Conservation (phyloP, 35 echinoderm and acorn worm species). For the Stichopus chloronotus region DNA sequence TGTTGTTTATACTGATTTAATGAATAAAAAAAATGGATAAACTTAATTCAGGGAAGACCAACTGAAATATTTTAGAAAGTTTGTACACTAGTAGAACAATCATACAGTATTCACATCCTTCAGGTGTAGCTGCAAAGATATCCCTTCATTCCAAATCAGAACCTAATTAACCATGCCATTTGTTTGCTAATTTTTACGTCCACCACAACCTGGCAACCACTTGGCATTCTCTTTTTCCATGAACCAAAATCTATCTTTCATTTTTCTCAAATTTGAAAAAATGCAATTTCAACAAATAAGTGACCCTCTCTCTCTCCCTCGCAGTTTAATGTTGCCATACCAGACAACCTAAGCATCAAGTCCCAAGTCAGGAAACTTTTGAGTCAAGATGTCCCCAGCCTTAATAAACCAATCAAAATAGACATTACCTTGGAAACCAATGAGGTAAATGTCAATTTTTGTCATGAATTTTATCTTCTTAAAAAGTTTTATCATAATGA, state of each 20-base stretch:
- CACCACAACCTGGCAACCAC: not conserved
- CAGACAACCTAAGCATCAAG: slow-evolving; percentile 80
- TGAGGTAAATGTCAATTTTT: slow-evolving; percentile 69
- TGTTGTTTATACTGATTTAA: too few species aligned
- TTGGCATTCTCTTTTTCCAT: not conserved
- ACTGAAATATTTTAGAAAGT: too few species aligned
- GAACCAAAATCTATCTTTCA: not conserved
- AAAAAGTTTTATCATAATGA: too few species aligned
- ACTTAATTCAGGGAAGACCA: too few species aligned
- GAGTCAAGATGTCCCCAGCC: slow-evolving; percentile 73
- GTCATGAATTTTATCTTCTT: too few species aligned
- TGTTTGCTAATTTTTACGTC: not conserved
- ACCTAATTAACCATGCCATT: not conserved
- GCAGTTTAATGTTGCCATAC: slow-evolving; percentile 93
- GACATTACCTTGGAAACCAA: slow-evolving; percentile 90
- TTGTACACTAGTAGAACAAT: too few species aligned
- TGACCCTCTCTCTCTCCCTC: slow-evolving; percentile 18
- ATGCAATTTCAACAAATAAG: not conserved
- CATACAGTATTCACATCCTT: too few species aligned
- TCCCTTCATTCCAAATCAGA: too few species aligned
- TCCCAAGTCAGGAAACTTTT: slow-evolving; percentile 85
- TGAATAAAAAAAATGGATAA: too few species aligned
- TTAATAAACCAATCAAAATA: slow-evolving; percentile 77
- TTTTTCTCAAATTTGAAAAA: not conserved
- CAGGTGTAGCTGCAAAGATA: too few species aligned